phyloP scores from a whole-genome alignment of 2,797 vertebrate species.

The Pantherophis vulpinus region DNA sequence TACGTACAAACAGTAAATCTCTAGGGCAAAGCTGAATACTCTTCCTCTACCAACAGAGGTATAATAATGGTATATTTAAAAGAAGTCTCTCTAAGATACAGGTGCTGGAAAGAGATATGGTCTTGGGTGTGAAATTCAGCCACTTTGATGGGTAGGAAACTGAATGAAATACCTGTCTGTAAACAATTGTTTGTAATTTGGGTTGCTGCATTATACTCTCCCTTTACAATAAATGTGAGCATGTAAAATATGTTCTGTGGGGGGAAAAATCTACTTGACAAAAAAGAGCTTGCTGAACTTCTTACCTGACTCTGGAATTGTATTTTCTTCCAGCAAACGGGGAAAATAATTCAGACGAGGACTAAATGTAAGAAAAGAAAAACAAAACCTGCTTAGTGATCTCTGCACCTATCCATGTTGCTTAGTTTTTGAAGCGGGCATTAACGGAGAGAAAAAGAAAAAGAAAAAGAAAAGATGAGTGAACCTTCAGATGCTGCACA shows the following conservation, averaged over 20 bases:
- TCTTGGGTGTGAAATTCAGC: conserved; percentile 50
- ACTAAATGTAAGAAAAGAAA: conserved; percentile 48
- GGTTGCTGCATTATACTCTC: conserved; percentile 47
- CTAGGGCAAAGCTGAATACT: conserved; percentile 69
- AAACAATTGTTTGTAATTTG: conserved; percentile 37
- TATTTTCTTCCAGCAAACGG: conserved; percentile 56
- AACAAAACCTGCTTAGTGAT: neutral
- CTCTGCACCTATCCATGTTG: conserved; percentile 20
- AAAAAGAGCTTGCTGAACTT: conserved; percentile 55
- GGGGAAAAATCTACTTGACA: conserved; percentile 49
- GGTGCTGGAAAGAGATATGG: conserved; percentile 59
- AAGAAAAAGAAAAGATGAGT: neutral
- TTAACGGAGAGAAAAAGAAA: neutral
- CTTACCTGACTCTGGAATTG: conserved; percentile 49
- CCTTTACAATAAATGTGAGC: conserved; percentile 36
- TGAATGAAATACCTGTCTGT: conserved; percentile 27
- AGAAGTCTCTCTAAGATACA: conserved; percentile 61
- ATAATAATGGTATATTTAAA: conserved; percentile 71
- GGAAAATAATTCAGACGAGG: conserved; percentile 54
- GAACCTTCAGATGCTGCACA: neutral
- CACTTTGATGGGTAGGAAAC: conserved; percentile 48
- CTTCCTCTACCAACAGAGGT: conserved; percentile 67
- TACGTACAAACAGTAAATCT: conserved; percentile 72
- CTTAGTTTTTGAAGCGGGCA: conserved; percentile 26
- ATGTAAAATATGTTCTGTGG: conserved; percentile 37